Conservation (phyloP, 2,888 invertebrate genomes). For the Lasiommata megera region DNA sequence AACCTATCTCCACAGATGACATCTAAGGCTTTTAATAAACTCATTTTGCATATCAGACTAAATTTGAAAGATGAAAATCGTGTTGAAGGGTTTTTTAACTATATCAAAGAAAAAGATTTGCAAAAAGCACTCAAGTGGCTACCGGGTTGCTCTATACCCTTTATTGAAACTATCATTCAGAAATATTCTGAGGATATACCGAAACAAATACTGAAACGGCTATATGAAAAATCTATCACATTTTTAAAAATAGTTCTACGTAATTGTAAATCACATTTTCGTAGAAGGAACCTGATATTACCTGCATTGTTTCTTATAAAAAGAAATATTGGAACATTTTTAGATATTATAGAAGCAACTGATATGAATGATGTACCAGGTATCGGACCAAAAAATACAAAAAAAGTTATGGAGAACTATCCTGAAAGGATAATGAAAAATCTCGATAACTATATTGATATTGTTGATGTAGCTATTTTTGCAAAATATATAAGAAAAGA, state of each 20-base stretch:
- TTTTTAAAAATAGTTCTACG: constrained; percentile 11
- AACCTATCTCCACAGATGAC: constrained; percentile 56
- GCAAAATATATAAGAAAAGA: constrained; percentile 49
- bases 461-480: constrained; percentile 52
- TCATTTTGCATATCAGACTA: constrained; percentile 53
- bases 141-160: constrained; percentile 51
- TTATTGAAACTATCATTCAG: constrained; percentile 46
- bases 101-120: constrained; percentile 41
- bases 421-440: constrained; percentile 48
- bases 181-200: constrained; percentile 30
- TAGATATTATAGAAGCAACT: constrained; percentile 44
- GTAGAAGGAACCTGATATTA: constrained; percentile 35
- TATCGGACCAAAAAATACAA: constrained; percentile 47
- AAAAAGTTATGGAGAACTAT: constrained; percentile 48
- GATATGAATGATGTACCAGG: constrained; percentile 26
- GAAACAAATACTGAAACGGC: constrained; percentile 10
- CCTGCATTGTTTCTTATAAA: constrained; percentile 45
- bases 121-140: constrained; percentile 55
- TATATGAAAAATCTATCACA: constrained; percentile 11
- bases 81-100: constrained; percentile 57
- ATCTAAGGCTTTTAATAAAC: constrained; percentile 51
- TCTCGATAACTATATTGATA: constrained; percentile 44
- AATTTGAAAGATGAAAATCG: constrained; percentile 52
- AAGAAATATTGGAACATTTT: constrained; percentile 43
- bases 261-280: constrained; percentile 30